Evolutionary conservation across 2,113 vertebrate genomes (phyloP).

Genomic region (Circaetus cinerascens): DNA sequence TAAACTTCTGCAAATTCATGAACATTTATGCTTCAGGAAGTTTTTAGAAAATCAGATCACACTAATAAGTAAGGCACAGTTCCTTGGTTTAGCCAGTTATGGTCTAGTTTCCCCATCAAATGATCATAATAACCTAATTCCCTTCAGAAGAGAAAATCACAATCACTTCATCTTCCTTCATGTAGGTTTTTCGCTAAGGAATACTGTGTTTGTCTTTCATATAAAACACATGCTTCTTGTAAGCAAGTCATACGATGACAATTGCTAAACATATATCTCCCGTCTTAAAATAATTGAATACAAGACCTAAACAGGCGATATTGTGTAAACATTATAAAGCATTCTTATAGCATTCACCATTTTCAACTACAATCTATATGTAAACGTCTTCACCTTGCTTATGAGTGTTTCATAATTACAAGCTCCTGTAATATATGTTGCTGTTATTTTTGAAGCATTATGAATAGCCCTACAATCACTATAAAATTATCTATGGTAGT

Average conservation of each 20-base stretch:
- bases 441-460: neutral
- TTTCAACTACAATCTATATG: neutral
- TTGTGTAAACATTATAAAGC: neutral
- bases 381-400: neutral
- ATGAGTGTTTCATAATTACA: neutral
- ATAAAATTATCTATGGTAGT: neutral
- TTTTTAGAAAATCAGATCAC: conserved; percentile 42
- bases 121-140: conserved; percentile 36
- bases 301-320: neutral
- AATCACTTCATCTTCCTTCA: neutral
- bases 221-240: neutral
- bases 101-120: conserved; percentile 35
- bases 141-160: neutral
- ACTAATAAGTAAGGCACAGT: conserved; percentile 41
- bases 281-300: neutral
- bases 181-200: neutral
- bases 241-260: neutral
- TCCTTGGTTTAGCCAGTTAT: conserved; percentile 44
- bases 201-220: neutral
- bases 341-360: neutral
- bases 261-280: conserved; percentile 1
- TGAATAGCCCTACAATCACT: neutral
- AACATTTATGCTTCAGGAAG: conserved; percentile 33
- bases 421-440: neutral
- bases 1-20: conserved; percentile 63